Evolutionary conservation across 2,113 vertebrate species (phyloP), one percentile per base, ranked within the genome.

Genomic region (Mola mola): DNA sequence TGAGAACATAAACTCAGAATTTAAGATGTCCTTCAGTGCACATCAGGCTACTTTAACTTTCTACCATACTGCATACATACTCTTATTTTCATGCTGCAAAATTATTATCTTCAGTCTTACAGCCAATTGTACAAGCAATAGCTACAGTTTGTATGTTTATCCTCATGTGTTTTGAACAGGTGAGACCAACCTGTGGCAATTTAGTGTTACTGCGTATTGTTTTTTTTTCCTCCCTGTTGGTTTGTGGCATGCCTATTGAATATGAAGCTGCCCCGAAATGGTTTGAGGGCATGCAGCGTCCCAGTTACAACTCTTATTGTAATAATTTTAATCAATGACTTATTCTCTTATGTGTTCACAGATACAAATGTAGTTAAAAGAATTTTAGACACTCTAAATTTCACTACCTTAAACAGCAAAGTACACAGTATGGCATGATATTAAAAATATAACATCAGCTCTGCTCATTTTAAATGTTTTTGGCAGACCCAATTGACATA

Each of bases 401-500:
- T 1, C 43, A 11, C 25, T 34, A 10, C 38, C 2, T 16, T 7
- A 55, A 11, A 38, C 20, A 9, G 9, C 36, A 9, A 11, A 17
- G 19, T 15, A 36, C 28, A 56, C n/a, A 64, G 22, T 2, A 3
- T 55, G 16, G 31, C 17, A 19, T 41, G 13, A 48, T 34, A 19
- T 16, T 10, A 26, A 33, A 49, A n/a, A 41, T 8, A 20, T 7
- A 67, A 64, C 24, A 46, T 26, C 4, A 47, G 6, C 8, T 15
- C n/a, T 36, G 12, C 31, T 33, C 31, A 36, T 29, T 29, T 36
- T 1, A 29, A 5, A 34, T 42, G 5, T 75, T 13, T 87, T 51
- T 73, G 63, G 67, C 89, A 98, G 96, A 98, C 86, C 92, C 93
- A 43, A 98, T 98, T 5, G 95, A 98, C 88, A 99, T 99, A 15